A percentile compares a stretch with the other conserved stretches of the same genome.
Evolutionary conservation across 2,797 vertebrate genomes (phyloP).

Genomic region (Myoxocephalus aenaeus): DNA sequence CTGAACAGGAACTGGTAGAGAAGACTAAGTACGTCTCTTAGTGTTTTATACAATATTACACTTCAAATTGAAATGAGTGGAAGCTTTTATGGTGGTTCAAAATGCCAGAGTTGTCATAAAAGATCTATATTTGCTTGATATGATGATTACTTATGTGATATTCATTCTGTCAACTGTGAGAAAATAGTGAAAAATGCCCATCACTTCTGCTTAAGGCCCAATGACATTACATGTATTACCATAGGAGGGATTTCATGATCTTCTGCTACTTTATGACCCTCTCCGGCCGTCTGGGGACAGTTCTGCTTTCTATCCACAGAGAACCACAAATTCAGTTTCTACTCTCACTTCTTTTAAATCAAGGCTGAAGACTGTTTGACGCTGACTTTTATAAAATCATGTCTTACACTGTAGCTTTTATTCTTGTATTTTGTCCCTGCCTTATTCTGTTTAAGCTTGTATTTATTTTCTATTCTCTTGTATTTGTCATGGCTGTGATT

Average conservation of each 20-base stretch:
- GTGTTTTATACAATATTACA: not conserved
- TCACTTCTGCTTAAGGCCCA: not conserved
- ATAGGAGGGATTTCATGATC: not conserved
- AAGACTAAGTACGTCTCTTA: not conserved
- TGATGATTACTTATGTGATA: not conserved
- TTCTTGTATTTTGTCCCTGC: not conserved
- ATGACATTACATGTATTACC: not conserved
- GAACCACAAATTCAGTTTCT: not conserved
- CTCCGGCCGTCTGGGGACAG: not conserved
- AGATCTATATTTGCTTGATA: not conserved
- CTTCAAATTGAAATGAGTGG: accelerated
- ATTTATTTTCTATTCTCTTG: not conserved
- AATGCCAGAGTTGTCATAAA: not conserved
- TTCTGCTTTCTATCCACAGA: too few species aligned
- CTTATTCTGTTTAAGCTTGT: not conserved
- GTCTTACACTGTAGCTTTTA: not conserved
- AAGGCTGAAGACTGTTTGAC: not conserved
- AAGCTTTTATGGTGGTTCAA: not conserved
- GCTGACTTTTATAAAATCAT: not conserved
- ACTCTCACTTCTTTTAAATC: not conserved
- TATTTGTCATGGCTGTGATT: not conserved
- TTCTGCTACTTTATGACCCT: not conserved
- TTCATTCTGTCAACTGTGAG: not conserved
- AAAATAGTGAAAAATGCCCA: not conserved
- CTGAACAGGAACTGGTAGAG: not conserved